Base-by-base conservation (phyloP, 2,797 vertebrate species). In the Pipistrellus pipistrellus region DNA sequence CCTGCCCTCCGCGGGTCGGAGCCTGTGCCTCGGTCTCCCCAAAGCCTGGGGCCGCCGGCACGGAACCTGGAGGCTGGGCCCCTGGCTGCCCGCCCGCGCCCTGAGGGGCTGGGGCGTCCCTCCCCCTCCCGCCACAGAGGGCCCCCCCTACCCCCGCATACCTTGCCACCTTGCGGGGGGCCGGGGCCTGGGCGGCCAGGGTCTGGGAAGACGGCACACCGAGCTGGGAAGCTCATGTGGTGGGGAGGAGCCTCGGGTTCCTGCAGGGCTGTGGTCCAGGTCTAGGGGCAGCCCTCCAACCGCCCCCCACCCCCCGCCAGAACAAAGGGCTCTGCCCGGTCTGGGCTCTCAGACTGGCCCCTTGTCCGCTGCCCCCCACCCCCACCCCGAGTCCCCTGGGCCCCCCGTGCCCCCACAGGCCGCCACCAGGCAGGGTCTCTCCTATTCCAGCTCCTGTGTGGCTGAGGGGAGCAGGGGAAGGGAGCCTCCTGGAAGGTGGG, bases 321-420 rank as follows among this genome's bases (percentile, higher is more conserved):
- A 97, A 96, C 96, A 97, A 97, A 96, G 96, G 94, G 66, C 89
- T 87, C 68, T 81, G 88, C 91, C 92, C 86, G 94, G 62, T 73
- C 89, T 91, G 96, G 92, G 71, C 88, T 95, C 82, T 62, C 6
- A 72, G 81, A 96, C 80, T 94, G 85, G 30, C 72, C 91, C 78
- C 72, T 44, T 64, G 71, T 57, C 23, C 57, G 41, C 27, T 9
- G 21, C 6, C 32, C 32, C 38, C 38, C 38, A 6, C 38, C 38
- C 38, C 10, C 18, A 9, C 44, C 57, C 23, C 5, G 11, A 59
- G 8, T 8, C 25, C 53, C 20, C 53, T 21, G 20, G 8, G 53
- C 38, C 7, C 41, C 9, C 18, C 21, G 25, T 1, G 0, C 15
- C 14, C 18, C 38, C 27, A 8, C 23, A 77, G 51, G n/a, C 76